Percentiles rank a stretch among this genome's conserved stretches.
Evolutionary conservation across 2,113 vertebrate species (phyloP).

Genomic region (Notechis scutatus): DNA sequence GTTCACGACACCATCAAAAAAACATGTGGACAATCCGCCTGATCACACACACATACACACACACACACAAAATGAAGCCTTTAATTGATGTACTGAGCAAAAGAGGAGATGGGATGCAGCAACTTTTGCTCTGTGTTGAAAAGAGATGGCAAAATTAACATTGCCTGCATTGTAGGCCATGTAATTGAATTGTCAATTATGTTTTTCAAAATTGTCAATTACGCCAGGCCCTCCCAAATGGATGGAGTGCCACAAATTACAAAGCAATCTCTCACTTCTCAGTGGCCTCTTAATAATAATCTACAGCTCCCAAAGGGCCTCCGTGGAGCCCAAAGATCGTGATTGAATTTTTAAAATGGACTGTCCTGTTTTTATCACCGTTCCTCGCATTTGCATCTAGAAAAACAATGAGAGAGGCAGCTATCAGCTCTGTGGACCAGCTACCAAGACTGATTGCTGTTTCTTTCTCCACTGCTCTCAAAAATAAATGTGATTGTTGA

Average conservation of each 20-base stretch:
- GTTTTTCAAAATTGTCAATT: slow-evolving; percentile 31
- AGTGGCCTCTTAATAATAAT: slow-evolving; percentile 35
- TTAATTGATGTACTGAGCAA: neutral
- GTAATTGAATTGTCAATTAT: slow-evolving; percentile 40
- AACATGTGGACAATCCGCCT: neutral
- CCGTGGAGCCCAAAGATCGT: slow-evolving; percentile 14
- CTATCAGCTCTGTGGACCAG: slow-evolving; percentile 7
- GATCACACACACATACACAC: neutral
- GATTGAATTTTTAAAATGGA: slow-evolving; percentile 15
- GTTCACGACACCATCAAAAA: neutral
- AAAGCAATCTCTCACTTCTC: slow-evolving; percentile 32
- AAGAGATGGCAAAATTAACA: slow-evolving; percentile 16
- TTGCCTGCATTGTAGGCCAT: slow-evolving; percentile 15
- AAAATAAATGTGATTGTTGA: slow-evolving; percentile 16
- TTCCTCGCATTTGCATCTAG: slow-evolving; percentile 9
- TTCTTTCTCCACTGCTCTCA: neutral
- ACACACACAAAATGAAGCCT: neutral
- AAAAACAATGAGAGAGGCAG: neutral
- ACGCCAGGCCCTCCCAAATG: slow-evolving; percentile 21
- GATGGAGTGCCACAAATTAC: slow-evolving; percentile 28
- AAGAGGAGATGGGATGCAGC: neutral
- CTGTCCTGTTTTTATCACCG: neutral
- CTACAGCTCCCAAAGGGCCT: neutral
- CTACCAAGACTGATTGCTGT: slow-evolving; percentile 1
- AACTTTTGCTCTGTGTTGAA: neutral